phyloP scores from a whole-genome alignment of 2,888 invertebrate genomes.

The Diaperis boleti region DNA sequence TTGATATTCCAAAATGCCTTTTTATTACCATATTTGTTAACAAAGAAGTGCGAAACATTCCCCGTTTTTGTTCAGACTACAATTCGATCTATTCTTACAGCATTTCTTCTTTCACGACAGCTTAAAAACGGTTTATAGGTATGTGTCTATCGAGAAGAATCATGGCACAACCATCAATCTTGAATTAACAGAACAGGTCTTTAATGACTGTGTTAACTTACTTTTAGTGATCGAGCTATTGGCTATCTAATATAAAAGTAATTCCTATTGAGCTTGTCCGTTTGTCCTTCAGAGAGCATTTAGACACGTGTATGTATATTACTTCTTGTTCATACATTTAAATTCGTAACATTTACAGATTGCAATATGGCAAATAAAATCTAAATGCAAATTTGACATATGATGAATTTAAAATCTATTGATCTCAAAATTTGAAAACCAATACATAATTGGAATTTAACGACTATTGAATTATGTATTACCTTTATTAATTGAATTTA shows the following conservation, averaged over 20 bases:
- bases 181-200: too few relatives aligned
- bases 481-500: background rate
- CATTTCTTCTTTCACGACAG: background rate
- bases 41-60: background rate
- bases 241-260: background rate
- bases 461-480: background rate
- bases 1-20: background rate
- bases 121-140: too few relatives aligned
- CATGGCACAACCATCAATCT: too few relatives aligned
- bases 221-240: background rate
- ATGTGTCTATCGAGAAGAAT: too few relatives aligned
- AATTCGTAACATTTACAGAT: slow-evolving; percentile 8
- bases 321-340: slow-evolving; percentile 12
- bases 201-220: background rate
- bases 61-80: slow-evolving; percentile 5
- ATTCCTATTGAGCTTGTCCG: slow-evolving; percentile 8
- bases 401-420: background rate
- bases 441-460: slow-evolving; percentile 1
- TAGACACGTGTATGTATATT: slow-evolving; percentile 1
- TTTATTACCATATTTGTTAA: background rate
- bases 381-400: slow-evolving; percentile 14
- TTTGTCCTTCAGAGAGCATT: slow-evolving; percentile 9
- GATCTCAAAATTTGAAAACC: slow-evolving; percentile 9
- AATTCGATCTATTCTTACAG: slow-evolving; percentile 9
- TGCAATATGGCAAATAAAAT: slow-evolving; percentile 10